Percentiles rank a stretch among this genome's conserved stretches.
Conservation (phyloP, 1,140 invertebrate species). For the Pristionchus pacificus region DNA sequence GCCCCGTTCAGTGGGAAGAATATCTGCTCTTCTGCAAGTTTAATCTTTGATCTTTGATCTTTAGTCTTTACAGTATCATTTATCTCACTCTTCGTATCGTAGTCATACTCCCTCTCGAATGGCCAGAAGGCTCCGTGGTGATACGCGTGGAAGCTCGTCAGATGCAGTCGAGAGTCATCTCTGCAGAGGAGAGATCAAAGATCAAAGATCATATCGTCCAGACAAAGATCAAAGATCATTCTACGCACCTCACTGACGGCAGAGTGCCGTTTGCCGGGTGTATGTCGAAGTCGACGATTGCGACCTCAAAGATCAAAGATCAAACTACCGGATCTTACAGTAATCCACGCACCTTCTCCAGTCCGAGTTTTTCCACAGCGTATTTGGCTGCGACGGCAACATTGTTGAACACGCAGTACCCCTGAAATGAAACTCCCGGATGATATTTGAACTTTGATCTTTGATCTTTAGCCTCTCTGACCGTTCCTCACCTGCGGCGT, state of each 20-base stretch:
- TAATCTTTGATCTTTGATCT: too few species aligned
- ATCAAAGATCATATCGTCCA: too few species aligned
- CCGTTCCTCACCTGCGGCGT: conserved; percentile 63
- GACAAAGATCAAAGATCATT: too few species aligned
- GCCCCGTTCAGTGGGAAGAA: conserved; percentile 33
- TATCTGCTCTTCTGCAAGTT: conserved; percentile 20
- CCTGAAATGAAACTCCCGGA: conserved; percentile 57
- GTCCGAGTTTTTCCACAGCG: conserved; percentile 31
- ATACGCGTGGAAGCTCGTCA: conserved; percentile 32
- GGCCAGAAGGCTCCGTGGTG: conserved; percentile 38
- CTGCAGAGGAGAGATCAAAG: neutral
- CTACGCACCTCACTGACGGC: conserved; percentile 14
- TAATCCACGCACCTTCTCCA: conserved; percentile 23
- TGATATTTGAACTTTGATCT: neutral
- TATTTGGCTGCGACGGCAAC: conserved; percentile 78
- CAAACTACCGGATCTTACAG: neutral
- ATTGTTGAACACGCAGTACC: conserved; percentile 94
- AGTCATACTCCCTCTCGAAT: conserved; percentile 26
- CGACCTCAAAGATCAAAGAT: conserved; percentile 19
- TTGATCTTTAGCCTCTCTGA: too few species aligned
- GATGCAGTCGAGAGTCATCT: conserved; percentile 27
- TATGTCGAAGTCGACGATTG: conserved; percentile 36
- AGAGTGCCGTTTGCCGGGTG: conserved; percentile 37
- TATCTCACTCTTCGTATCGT: conserved; percentile 6
- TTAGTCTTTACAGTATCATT: neutral